phyloP scores from a whole-genome alignment of 2,888 invertebrate genomes.

The Colletes collaris region DNA sequence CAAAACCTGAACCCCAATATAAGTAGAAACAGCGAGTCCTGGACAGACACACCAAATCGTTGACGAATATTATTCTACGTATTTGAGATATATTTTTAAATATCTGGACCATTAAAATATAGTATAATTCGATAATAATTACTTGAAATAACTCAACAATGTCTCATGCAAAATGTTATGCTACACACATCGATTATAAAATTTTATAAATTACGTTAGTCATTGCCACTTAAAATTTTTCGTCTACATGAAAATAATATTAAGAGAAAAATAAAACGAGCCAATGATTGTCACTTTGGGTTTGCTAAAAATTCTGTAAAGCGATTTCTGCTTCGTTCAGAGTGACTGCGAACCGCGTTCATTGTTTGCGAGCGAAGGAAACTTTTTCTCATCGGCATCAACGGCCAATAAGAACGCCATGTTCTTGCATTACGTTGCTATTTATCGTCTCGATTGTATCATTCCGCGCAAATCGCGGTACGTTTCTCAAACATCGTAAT shows the following conservation, averaged over 20 bases:
- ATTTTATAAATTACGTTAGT: no score
- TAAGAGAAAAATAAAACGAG: not conserved
- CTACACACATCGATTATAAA: no score
- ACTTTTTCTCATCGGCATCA: not conserved
- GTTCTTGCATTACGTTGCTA: constrained; percentile 26
- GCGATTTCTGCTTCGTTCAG: not conserved
- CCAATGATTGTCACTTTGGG: not conserved
- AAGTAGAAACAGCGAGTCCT: no score
- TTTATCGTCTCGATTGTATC: constrained; percentile 34
- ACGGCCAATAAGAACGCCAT: constrained; percentile 2
- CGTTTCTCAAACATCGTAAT: constrained; percentile 44
- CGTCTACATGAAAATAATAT: not conserved
- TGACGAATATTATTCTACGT: no score
- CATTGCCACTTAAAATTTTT: not conserved
- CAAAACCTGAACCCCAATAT: no score
- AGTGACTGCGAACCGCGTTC: no score
- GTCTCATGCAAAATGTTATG: no score
- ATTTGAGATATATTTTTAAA: no score
- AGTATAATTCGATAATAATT: no score
- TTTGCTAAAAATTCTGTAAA: not conserved
- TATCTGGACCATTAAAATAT: no score
- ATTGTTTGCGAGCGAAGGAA: not conserved
- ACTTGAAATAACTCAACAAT: no score
- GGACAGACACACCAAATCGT: no score
- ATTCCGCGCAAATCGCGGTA: constrained; percentile 16